Conservation (phyloP, 2,797 vertebrate species). For the Labroides dimidiatus region DNA sequence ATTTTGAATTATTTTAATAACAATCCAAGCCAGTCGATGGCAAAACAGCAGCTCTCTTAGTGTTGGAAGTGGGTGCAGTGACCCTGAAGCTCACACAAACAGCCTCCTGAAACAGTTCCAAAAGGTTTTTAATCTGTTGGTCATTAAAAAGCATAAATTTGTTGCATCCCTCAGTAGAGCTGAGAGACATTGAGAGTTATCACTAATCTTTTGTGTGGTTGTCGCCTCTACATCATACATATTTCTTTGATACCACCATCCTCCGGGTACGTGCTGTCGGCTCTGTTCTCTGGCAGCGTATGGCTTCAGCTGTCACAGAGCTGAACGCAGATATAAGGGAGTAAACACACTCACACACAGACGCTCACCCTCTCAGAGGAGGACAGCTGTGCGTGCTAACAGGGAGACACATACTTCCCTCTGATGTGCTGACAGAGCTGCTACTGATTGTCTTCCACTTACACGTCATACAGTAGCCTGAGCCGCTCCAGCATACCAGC, state of each 20-base stretch:
- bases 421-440: conserved; percentile 37
- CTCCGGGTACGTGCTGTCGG: conserved; percentile 8
- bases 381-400: conserved; percentile 51
- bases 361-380: conserved; percentile 13
- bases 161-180: too few species aligned
- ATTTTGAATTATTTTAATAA: too few species aligned
- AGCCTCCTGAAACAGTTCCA: too few species aligned
- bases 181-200: too few species aligned
- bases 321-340: conserved; percentile 33
- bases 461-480: conserved; percentile 23
- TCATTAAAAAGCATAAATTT: too few species aligned
- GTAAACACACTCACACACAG: neutral
- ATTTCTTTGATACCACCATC: neutral
- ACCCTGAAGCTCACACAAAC: too few species aligned
- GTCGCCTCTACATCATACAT: too few species aligned
- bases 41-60: too few species aligned
- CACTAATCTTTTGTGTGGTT: too few species aligned
- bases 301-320: conserved; percentile 36
- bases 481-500: neutral
- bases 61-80: too few species aligned
- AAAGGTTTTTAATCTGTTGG: too few species aligned
- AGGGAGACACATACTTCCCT: conserved; percentile 16
- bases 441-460: conserved; percentile 14
- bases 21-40: too few species aligned
- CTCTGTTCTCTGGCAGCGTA: conserved; percentile 28